Conservation (phyloP, 2,888 invertebrate species). For the Nemoura dubitans region DNA sequence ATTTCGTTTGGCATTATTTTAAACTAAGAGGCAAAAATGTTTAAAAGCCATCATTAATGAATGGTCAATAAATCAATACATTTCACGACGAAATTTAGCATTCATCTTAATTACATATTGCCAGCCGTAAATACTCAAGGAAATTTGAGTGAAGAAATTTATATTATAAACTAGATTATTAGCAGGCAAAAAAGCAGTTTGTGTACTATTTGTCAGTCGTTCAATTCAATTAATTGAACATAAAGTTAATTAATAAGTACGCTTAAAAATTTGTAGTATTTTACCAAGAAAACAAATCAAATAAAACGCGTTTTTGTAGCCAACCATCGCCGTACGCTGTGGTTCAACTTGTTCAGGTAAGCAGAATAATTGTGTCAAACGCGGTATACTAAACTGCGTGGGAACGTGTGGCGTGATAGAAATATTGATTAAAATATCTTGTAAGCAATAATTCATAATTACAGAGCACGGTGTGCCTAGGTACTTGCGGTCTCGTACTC, state of each 20-base stretch:
- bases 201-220: conserved; percentile 25
- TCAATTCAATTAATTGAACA: conserved; percentile 21
- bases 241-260: conserved; percentile 7
- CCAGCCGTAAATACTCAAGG: not conserved
- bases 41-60: not conserved
- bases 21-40: not conserved
- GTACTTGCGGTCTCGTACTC: too few species aligned
- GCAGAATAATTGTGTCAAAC: conserved; percentile 13
- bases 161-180: not conserved
- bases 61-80: not conserved
- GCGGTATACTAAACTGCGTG: conserved; percentile 19
- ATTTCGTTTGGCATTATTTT: not conserved
- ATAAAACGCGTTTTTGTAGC: not conserved
- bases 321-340: not conserved
- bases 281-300: not conserved
- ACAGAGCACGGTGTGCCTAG: not conserved
- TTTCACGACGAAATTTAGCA: not conserved
- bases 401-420: conserved; percentile 27
- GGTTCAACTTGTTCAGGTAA: not conserved
- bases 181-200: not conserved
- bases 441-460: conserved; percentile 33
- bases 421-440: conserved; percentile 17
- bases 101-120: not conserved
- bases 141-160: not conserved
- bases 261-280: conserved; percentile 23